These are phyloP conservation scores for Electrophaes corylata DNA, from an alignment of 2,888 invertebrate species.

Conservation along the genomic window DNA sequence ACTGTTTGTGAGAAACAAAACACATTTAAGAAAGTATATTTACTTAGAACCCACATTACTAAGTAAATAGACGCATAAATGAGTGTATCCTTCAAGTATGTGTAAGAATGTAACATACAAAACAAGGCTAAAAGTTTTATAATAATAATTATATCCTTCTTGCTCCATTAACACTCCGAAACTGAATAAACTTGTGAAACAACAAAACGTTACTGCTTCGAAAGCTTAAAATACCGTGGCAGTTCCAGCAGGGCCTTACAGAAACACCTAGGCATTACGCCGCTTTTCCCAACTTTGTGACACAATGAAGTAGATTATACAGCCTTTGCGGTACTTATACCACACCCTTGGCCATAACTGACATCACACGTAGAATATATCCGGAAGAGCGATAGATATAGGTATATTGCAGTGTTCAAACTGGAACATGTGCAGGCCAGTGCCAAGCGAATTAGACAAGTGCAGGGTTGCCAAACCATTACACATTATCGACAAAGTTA, in stretches of 20 bases:
- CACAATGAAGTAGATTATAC: conserved; percentile 31
- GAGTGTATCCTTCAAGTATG: background rate
- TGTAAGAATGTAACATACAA: background rate
- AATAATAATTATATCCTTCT: conserved; percentile 10
- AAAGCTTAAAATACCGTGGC: conserved; percentile 24
- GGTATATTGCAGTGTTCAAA: conserved; percentile 4
- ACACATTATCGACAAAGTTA: conserved; percentile 26
- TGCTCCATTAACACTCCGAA: conserved; percentile 9
- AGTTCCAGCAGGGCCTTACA: conserved; percentile 25
- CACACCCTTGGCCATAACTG: conserved; percentile 24
- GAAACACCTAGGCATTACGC: conserved; percentile 23
- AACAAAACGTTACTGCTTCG: conserved; percentile 23
- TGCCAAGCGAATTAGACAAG: conserved; percentile 29
- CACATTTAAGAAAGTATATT: conserved; percentile 8
- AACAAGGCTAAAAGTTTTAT: conserved; percentile 3
- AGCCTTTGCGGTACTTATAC: conserved; percentile 13
- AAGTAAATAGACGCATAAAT: background rate
- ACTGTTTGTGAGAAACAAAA: conserved; percentile 16
- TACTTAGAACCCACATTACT: conserved; percentile 1
- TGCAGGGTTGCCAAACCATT: conserved; percentile 30
- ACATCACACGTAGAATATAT: conserved; percentile 19
- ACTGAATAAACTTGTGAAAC: conserved; percentile 8
- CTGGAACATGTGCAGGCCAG: conserved; percentile 18
- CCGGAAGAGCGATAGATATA: background rate
- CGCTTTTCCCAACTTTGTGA: conserved; percentile 28